phyloP scores from a whole-genome alignment of 1,140 invertebrate species.

The Dendrolimus punctatus region DNA sequence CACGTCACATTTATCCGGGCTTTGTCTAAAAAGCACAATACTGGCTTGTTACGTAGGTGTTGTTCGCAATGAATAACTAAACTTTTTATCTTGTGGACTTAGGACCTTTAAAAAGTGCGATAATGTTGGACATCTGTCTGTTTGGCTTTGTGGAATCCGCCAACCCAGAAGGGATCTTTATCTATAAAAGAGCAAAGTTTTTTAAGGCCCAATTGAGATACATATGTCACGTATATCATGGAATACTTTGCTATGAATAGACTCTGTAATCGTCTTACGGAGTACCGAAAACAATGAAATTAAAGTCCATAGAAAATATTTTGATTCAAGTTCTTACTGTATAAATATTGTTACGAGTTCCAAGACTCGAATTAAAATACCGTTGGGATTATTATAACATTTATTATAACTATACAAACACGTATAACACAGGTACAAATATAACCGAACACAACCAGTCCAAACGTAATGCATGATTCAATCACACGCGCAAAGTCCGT shows the following conservation, averaged over 20 bases:
- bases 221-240: constrained; percentile 10
- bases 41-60: constrained; percentile 61
- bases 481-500: too few species aligned
- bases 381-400: too few species aligned
- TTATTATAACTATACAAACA: too few species aligned
- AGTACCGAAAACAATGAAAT: background rate
- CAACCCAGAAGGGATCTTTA: constrained; percentile 15
- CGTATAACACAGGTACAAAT: too few species aligned
- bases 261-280: constrained; percentile 10
- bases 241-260: constrained; percentile 6
- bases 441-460: too few species aligned
- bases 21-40: constrained; percentile 55
- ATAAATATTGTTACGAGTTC: too few species aligned
- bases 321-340: too few species aligned
- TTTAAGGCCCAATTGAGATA: constrained; percentile 6
- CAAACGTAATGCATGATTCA: too few species aligned
- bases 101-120: constrained; percentile 31
- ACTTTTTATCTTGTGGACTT: constrained; percentile 37
- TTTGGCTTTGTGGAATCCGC: constrained; percentile 34
- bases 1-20: constrained; percentile 58
- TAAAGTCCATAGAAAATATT: too few species aligned
- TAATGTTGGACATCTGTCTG: constrained; percentile 50
- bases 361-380: too few species aligned
- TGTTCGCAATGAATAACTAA: constrained; percentile 51
- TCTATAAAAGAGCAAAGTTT: constrained; percentile 31